Base-by-base conservation (phyloP, 2,888 invertebrate species). In the Tetragonisca angustula region DNA sequence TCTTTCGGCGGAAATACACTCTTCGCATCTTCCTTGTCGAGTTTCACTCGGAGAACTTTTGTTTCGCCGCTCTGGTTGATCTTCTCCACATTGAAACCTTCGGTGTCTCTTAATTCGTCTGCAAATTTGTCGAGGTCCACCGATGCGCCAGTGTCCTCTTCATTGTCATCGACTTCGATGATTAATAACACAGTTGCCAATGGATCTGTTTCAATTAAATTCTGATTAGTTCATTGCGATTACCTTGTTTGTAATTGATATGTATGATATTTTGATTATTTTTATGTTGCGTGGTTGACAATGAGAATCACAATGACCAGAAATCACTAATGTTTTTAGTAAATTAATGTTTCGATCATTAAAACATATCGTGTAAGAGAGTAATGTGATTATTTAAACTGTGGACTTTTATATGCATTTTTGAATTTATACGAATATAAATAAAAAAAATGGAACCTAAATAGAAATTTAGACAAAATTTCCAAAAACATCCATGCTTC, bases 81-180 rank as follows among this genome's bases (percentile, higher is more conserved):
- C 78, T 88, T 92, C 19, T 94, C 92, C 9, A 93, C 89, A 43
- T 81, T 74, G 81, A 93, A 91, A 27, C 94, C 94, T 68, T 93
- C 91, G 1, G 2, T 4, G 4, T 83, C 87, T 72, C 92, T 86
- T n/a, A 94, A 89, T 32, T 92, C 93, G 68, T 89, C 90, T 15
- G 93, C 93, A 4, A 94, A 86, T n/a, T 93, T 91, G 56, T 94
- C 93, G n/a, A 94, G 88, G 67, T 87, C 87, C 27, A 92, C 91
- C 13, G 92, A 91, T 5, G 17, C 61, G 0, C 86, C 27, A 36
- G 70, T 80, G 4, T 76, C 76, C 0, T 81, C 32, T 6, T 82
- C 84, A 70, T 93, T 90, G n/a, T 93, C 90, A 9, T 92, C 93
- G 27, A 90, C 90, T 49, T 92, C 93, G 62, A 94, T 80, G 13